phyloP scores from a whole-genome alignment of 2,113 vertebrate species.

The Platysternon megacephalum region DNA sequence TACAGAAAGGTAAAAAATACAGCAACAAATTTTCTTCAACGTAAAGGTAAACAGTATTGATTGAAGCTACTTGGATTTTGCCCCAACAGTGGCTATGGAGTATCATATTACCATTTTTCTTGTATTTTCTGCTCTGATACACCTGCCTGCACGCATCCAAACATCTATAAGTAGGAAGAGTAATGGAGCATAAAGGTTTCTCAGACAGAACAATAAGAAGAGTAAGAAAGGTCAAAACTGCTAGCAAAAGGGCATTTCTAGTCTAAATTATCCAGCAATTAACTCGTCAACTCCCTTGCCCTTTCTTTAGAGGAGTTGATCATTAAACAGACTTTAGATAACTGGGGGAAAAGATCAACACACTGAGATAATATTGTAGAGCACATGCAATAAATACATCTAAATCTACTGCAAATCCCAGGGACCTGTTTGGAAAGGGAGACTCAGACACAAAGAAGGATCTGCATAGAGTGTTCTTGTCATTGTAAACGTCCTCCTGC shows the following conservation, averaged over 20 bases:
- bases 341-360: background rate
- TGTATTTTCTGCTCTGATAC: background rate
- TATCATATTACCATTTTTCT: background rate
- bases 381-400: background rate
- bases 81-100: background rate
- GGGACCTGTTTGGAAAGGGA: background rate
- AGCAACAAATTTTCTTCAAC: conserved; percentile 10
- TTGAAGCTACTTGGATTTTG: background rate
- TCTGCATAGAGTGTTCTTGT: background rate
- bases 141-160: background rate
- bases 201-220: background rate
- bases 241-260: background rate
- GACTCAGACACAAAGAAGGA: background rate
- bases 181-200: background rate
- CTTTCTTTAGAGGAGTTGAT: background rate
- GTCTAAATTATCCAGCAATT: background rate
- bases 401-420: background rate
- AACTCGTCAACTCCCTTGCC: background rate
- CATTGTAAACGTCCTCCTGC: background rate
- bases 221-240: background rate
- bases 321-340: background rate
- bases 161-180: background rate
- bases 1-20: background rate
- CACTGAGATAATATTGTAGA: background rate
- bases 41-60: conserved; percentile 28